phyloP scores from a whole-genome alignment of 2,888 invertebrate genomes.

The Micoletzkya japonica region DNA sequence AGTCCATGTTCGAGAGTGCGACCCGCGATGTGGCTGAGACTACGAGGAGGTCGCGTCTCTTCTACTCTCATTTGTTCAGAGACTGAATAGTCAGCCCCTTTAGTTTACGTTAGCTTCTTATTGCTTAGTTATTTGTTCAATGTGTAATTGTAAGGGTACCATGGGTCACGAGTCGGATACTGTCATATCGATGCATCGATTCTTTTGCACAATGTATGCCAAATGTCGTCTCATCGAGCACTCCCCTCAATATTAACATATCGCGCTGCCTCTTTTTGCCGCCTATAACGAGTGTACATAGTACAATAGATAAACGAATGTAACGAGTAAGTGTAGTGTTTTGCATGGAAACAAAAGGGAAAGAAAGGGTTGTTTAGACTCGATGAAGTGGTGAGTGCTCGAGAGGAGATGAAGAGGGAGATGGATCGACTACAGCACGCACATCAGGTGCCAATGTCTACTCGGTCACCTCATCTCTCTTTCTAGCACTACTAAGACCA shows the following conservation, averaged over 20 bases:
- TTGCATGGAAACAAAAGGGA: neutral
- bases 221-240: neutral
- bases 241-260: neutral
- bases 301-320: too few species aligned
- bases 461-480: constrained; percentile 15
- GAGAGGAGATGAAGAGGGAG: constrained; percentile 27
- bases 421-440: constrained; percentile 28
- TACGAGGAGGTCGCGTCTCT: constrained; percentile 40
- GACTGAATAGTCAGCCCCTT: too few species aligned
- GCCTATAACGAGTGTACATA: too few species aligned
- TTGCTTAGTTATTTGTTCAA: neutral
- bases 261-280: too few species aligned
- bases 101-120: neutral
- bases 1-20: constrained; percentile 41
- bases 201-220: neutral
- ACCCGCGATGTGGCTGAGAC: constrained; percentile 47
- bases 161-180: neutral
- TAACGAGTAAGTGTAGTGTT: too few species aligned
- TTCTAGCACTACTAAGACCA: constrained; percentile 12
- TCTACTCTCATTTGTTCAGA: constrained; percentile 17
- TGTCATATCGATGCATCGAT: neutral
- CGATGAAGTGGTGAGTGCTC: constrained; percentile 19
- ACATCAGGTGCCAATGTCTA: constrained; percentile 29
- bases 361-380: constrained; percentile 24
- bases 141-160: neutral